These are phyloP conservation scores for Paedocypris micromegethes DNA, from an alignment of 2,797 vertebrate species.

Conservation along the genomic window DNA sequence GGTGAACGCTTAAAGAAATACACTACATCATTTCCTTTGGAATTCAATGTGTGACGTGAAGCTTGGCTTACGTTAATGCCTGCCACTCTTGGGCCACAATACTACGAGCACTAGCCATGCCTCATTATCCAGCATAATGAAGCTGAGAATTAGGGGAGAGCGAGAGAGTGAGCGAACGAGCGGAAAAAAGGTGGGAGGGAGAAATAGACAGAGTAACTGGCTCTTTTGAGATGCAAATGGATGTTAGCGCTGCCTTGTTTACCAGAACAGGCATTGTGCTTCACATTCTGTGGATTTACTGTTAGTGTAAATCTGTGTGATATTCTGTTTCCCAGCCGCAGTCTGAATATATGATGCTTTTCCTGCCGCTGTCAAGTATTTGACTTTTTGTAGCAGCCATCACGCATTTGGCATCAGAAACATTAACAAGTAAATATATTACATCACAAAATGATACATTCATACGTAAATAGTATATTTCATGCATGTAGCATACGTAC, in stretches of 20 bases:
- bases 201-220: constrained; percentile 49
- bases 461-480: too few species aligned
- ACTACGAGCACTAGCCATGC: constrained; percentile 28
- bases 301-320: background rate
- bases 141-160: constrained; percentile 37
- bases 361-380: constrained; percentile 17
- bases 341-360: constrained; percentile 17
- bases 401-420: constrained; percentile 6
- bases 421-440: too few species aligned
- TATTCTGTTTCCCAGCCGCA: constrained; percentile 1
- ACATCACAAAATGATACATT: too few species aligned
- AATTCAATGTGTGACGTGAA: background rate
- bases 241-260: constrained; percentile 50
- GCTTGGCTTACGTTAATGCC: constrained; percentile 30
- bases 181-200: constrained; percentile 39
- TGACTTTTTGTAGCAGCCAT: constrained; percentile 15
- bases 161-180: constrained; percentile 30
- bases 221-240: constrained; percentile 62
- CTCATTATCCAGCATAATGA: constrained; percentile 46
- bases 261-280: constrained; percentile 52
- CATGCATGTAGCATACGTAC: too few species aligned
- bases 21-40: constrained; percentile 3
- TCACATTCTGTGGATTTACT: constrained; percentile 39
- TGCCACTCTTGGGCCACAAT: constrained; percentile 32
- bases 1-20: background rate